These are phyloP conservation scores for Noctilio leporinus DNA, from an alignment of 2,113 vertebrate genomes.

Conservation along the genomic window DNA sequence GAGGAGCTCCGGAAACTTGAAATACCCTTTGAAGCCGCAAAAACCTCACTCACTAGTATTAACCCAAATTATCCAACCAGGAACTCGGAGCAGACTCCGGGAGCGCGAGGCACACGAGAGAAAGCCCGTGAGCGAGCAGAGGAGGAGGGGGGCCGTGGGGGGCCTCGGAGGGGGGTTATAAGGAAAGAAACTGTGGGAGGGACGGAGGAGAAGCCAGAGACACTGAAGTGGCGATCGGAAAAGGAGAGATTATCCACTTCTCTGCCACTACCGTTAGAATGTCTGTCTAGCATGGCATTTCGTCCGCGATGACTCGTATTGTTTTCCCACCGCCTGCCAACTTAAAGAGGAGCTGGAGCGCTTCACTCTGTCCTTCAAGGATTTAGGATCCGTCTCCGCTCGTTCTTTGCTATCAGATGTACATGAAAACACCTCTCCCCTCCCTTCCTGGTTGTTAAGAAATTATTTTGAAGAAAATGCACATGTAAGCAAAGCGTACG, in stretches of 20 bases:
- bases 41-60: constrained; percentile 81
- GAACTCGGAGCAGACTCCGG: constrained; percentile 73
- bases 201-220: constrained; percentile 36
- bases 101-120: constrained; percentile 32
- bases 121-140: background rate
- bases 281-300: constrained; percentile 64
- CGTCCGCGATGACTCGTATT: constrained; percentile 59
- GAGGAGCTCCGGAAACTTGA: constrained; percentile 94
- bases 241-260: background rate
- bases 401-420: background rate
- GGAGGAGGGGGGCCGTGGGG: background rate
- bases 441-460: background rate
- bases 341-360: constrained; percentile 52
- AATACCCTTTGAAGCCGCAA: constrained; percentile 88
- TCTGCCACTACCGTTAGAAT: constrained; percentile 70
- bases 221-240: background rate
- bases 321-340: constrained; percentile 53
- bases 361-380: constrained; percentile 32
- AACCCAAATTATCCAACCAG: constrained; percentile 84
- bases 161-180: background rate
- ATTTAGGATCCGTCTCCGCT: background rate
- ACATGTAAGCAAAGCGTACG: constrained; percentile 17
- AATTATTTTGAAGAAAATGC: constrained; percentile 23
- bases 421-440: background rate
- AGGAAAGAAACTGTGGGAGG: constrained; percentile 16